Evolutionary conservation across 2,113 vertebrate genomes (phyloP).

Genomic region (Tyto alba): DNA sequence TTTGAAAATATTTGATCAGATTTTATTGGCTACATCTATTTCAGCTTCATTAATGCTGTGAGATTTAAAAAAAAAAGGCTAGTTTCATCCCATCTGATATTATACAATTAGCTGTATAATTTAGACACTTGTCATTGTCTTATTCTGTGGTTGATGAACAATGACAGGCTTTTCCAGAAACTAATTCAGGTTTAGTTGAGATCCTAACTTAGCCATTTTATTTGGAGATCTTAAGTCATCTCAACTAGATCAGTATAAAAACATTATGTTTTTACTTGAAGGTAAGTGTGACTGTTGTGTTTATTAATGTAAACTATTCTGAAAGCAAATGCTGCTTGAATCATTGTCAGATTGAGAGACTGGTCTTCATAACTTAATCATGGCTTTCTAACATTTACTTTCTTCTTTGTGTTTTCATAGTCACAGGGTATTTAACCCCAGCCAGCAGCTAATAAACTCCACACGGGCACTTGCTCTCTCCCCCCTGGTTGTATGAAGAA

Average conservation of each 20-base stretch:
- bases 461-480: background rate
- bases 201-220: background rate
- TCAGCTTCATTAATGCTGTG: background rate
- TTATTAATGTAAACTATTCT: background rate
- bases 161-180: background rate
- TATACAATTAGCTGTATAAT: background rate
- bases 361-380: background rate
- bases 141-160: background rate
- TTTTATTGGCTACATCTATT: background rate
- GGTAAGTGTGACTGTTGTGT: background rate
- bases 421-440: background rate
- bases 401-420: background rate
- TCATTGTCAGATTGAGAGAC: background rate
- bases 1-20: background rate
- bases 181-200: background rate
- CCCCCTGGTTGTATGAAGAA: fast-evolving
- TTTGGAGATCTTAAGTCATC: background rate
- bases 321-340: background rate
- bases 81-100: background rate
- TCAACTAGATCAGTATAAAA: background rate
- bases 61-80: background rate
- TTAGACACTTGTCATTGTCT: background rate
- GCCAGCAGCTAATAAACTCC: background rate
- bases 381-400: background rate
- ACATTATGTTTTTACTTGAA: background rate